A percentile compares a stretch with the other conserved stretches of the same genome.
Conservation (phyloP, 2,888 invertebrate genomes). For the Emmelina monodactyla region DNA sequence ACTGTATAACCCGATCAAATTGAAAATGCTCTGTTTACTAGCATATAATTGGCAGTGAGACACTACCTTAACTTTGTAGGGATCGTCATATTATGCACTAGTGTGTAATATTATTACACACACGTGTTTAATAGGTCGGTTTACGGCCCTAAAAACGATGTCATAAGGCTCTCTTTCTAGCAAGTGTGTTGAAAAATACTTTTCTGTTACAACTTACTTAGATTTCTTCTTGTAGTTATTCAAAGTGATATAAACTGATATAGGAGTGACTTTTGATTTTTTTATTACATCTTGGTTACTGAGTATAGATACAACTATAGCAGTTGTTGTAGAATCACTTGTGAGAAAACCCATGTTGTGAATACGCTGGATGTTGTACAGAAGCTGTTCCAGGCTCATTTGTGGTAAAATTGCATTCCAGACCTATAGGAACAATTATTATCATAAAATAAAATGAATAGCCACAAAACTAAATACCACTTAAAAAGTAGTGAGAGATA, state of each 20-base stretch:
- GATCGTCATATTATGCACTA: no score
- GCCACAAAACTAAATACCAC: neutral
- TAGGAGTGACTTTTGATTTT: constrained; percentile 44
- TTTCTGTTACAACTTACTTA: constrained; percentile 69
- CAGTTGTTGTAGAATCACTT: constrained; percentile 50
- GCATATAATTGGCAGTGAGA: no score
- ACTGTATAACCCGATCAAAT: no score
- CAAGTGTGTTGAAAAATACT: no score
- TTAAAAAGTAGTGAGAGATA: neutral
- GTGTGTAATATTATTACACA: no score
- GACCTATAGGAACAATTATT: constrained; percentile 41
- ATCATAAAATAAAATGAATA: neutral
- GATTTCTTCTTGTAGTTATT: constrained; percentile 69
- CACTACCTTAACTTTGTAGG: no score
- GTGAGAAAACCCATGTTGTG: constrained; percentile 70
- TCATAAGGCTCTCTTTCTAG: no score
- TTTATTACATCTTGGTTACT: constrained; percentile 49
- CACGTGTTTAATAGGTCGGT: no score
- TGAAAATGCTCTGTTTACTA: no score
- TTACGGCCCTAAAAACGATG: no score
- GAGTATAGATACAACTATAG: constrained; percentile 59
- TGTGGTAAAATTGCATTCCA: constrained; percentile 69
- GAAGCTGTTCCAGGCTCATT: constrained; percentile 55
- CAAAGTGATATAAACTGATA: constrained; percentile 66
- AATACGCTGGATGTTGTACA: constrained; percentile 66